Evolutionary conservation across 2,888 invertebrate species (phyloP).

Genomic region (Notodonta dromedarius): DNA sequence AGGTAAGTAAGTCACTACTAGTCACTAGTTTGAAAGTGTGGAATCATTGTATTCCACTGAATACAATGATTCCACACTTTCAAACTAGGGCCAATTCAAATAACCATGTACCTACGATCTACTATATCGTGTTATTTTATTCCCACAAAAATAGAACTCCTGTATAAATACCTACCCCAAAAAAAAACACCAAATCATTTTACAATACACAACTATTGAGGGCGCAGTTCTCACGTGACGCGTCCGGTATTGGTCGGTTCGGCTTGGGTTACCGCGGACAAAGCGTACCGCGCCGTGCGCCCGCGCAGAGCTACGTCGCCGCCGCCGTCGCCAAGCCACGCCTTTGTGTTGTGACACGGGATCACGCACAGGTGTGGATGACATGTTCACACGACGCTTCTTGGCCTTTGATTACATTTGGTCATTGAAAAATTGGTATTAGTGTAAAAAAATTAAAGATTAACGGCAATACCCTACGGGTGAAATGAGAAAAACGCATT

Average conservation of each 20-base stretch:
- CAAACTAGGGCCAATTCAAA: too few relatives aligned
- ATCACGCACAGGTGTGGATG: slow-evolving; percentile 5
- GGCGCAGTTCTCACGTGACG: not conserved
- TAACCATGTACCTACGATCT: too few relatives aligned
- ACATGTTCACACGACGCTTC: slow-evolving; percentile 11
- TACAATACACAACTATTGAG: not conserved
- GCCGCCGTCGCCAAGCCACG: slow-evolving; percentile 4
- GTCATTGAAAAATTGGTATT: not conserved
- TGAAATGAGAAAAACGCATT: not conserved
- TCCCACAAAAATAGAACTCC: not conserved
- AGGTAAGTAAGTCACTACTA: too few relatives aligned
- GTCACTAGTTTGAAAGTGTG: too few relatives aligned
- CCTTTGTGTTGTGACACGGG: slow-evolving; percentile 10
- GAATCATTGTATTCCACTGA: too few relatives aligned
- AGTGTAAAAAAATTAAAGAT: not conserved
- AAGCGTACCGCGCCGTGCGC: not conserved
- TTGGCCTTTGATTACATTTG: not conserved
- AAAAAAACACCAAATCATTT: not conserved
- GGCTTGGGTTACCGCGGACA: slow-evolving; percentile 2
- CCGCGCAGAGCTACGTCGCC: not conserved
- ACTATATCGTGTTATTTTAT: too few relatives aligned
- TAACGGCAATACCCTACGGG: not conserved
- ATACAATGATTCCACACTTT: too few relatives aligned
- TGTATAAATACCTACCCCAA: not conserved
- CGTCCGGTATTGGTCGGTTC: slow-evolving; percentile 5